Conservation (phyloP, 2,888 invertebrate species). For the Resseliella maxima region DNA sequence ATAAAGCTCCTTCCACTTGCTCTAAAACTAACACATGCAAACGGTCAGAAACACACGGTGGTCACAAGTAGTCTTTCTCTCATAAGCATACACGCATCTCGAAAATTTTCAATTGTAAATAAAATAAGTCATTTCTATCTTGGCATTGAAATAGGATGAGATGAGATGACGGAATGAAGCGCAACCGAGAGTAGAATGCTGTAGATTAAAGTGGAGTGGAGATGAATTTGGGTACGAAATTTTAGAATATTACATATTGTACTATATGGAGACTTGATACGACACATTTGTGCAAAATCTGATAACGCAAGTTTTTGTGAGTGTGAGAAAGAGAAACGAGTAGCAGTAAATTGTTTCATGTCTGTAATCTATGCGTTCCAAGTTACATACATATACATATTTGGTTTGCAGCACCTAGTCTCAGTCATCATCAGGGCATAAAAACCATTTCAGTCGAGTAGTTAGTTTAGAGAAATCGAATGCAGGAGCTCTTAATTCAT, state of each 20-base stretch:
- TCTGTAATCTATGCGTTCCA: slow-evolving; percentile 11
- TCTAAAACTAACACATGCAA: slow-evolving; percentile 30
- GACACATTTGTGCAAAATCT: not conserved
- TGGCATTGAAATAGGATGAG: not conserved
- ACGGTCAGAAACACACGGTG: slow-evolving; percentile 39
- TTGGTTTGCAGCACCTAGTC: not conserved
- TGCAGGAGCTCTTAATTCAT: not conserved
- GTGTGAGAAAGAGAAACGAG: not conserved
- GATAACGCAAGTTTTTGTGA: not conserved
- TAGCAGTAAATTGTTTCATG: slow-evolving; percentile 51
- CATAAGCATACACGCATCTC: slow-evolving; percentile 24
- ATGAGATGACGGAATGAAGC: not conserved
- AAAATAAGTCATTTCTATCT: slow-evolving; percentile 42
- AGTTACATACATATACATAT: not conserved
- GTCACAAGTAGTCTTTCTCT: slow-evolving; percentile 7
- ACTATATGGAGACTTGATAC: not conserved
- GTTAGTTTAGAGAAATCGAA: not conserved
- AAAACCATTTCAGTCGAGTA: slow-evolving; percentile 27
- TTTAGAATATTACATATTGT: slow-evolving; percentile 40
- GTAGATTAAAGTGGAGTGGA: not conserved
- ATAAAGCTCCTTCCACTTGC: slow-evolving; percentile 16
- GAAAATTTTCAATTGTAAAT: slow-evolving; percentile 53
- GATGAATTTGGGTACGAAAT: not conserved
- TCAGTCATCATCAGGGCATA: slow-evolving; percentile 18
- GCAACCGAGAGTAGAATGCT: no score